Conservation (phyloP, 2,113 vertebrate genomes). For the Rallus limicola region DNA sequence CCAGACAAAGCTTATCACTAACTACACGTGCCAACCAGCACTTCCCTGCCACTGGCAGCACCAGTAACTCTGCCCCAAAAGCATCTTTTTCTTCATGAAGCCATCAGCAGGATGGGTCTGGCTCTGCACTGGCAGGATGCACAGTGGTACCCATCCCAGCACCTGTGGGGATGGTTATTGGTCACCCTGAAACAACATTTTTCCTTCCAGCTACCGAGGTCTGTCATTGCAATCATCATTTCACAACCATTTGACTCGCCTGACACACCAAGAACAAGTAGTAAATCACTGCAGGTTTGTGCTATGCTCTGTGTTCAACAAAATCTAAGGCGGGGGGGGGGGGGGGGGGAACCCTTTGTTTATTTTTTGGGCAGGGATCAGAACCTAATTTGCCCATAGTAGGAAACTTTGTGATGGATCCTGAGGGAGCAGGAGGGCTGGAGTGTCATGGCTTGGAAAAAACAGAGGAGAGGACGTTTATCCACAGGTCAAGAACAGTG, state of each 20-base stretch:
- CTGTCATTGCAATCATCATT: not conserved
- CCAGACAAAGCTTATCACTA: not conserved
- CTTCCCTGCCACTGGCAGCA: not conserved
- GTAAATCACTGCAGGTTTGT: not conserved
- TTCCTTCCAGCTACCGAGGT: not conserved
- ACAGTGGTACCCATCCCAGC: not conserved
- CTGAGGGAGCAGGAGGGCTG: not conserved
- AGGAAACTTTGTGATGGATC: not conserved
- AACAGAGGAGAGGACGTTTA: not conserved
- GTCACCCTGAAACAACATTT: not conserved
- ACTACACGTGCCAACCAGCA: not conserved
- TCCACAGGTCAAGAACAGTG: not conserved
- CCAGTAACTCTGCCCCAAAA: not conserved
- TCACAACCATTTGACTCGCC: not conserved
- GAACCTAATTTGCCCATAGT: not conserved
- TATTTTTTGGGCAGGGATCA: not conserved
- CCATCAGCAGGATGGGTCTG: not conserved
- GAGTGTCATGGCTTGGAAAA: not conserved
- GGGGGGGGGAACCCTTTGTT: not conserved
- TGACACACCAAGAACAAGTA: not conserved
- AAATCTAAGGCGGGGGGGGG: too few relatives aligned
- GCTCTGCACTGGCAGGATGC: not conserved
- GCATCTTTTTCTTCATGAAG: not conserved
- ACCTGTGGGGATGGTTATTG: fast-evolving
- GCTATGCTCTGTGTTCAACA: not conserved